These are phyloP conservation scores for Acropternis orthonyx DNA, from an alignment of 2,797 vertebrate genomes.

Conservation along the genomic window DNA sequence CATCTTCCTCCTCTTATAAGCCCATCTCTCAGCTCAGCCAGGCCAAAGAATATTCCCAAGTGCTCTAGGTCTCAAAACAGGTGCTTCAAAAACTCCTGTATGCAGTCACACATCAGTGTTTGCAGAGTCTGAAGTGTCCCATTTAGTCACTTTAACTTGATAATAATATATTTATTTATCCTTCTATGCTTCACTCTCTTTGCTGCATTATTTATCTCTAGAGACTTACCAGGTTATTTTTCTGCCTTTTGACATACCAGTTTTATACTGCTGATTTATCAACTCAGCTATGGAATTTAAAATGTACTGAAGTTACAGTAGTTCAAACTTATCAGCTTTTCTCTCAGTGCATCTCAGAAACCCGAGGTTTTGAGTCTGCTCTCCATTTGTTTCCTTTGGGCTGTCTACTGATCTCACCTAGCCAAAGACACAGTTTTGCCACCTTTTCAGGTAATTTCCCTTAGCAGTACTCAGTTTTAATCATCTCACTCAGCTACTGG, in stretches of 20 bases:
- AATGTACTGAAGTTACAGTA: background rate
- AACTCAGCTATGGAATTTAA: background rate
- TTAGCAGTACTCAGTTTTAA: background rate
- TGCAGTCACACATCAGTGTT: background rate
- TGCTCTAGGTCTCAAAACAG: background rate
- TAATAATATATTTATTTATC: background rate
- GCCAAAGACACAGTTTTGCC: background rate
- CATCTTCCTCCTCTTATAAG: background rate
- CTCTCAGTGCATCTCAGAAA: background rate
- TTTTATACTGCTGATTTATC: background rate
- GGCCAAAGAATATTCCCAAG: background rate
- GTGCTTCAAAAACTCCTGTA: background rate
- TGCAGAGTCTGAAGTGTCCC: background rate
- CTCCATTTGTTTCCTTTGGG: background rate
- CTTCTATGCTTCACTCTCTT: background rate
- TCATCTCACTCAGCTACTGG: background rate
- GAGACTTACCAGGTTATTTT: background rate
- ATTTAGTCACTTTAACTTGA: background rate
- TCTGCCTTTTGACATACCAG: background rate
- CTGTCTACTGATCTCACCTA: background rate
- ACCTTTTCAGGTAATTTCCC: background rate
- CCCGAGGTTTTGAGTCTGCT: background rate
- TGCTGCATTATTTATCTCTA: background rate
- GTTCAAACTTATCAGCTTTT: background rate
- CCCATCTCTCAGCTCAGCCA: background rate